A percentile compares a stretch with the other conserved stretches of the same genome.
These are phyloP conservation scores for Antheraea mylitta DNA, from an alignment of 1,140 invertebrate species.

Conservation along the genomic window DNA sequence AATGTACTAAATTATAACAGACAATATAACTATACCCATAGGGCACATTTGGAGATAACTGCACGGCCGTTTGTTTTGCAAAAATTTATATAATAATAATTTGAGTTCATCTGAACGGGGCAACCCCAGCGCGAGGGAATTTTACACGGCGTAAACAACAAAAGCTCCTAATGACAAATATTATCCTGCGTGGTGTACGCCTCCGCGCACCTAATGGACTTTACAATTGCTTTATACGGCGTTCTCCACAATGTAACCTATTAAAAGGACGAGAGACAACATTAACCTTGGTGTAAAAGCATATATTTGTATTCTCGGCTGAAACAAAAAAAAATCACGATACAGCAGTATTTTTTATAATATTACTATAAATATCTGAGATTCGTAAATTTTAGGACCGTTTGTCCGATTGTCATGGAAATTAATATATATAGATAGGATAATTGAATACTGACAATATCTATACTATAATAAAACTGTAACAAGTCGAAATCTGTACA, in stretches of 20 bases:
- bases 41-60: conserved; percentile 44
- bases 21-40: conserved; percentile 45
- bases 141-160: conserved; percentile 50
- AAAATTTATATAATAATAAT: conserved; percentile 67
- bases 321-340: conserved; percentile 10
- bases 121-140: conserved; percentile 47
- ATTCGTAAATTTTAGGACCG: no score
- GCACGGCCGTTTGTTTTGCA: conserved; percentile 35
- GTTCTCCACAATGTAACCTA: conserved; percentile 44
- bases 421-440: no score
- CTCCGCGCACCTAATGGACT: conserved; percentile 60
- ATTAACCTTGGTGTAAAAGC: conserved; percentile 37
- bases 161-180: conserved; percentile 69
- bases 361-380: not conserved
- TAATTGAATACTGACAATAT: no score
- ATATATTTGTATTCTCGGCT: conserved; percentile 11
- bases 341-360: not conserved
- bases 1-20: conserved; percentile 20
- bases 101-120: conserved; percentile 44
- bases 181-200: conserved; percentile 51
- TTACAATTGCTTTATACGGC: conserved; percentile 57
- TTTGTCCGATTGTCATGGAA: no score
- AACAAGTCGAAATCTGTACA: no score
- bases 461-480: no score
- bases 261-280: conserved; percentile 36